Conservation (phyloP, 2,797 vertebrate genomes). For the Chelon auratus region DNA sequence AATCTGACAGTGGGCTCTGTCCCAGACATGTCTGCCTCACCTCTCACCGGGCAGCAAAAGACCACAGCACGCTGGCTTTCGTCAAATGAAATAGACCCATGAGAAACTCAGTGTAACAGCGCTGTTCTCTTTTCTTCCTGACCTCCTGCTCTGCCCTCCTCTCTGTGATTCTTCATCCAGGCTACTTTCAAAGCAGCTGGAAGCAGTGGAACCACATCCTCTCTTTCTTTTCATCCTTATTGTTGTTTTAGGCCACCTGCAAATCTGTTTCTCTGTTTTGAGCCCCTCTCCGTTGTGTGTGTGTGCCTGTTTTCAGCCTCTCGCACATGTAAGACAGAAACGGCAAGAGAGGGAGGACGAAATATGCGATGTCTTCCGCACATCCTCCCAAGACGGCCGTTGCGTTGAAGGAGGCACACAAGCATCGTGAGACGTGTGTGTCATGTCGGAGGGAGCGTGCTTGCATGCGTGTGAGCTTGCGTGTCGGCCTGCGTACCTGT, state of each 20-base stretch:
- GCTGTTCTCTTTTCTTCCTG: slow-evolving; percentile 47
- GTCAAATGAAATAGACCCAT: slow-evolving; percentile 71
- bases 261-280: slow-evolving; percentile 68
- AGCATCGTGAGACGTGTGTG: slow-evolving; percentile 61
- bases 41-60: slow-evolving; percentile 30
- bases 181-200: slow-evolving; percentile 42
- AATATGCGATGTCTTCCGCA: slow-evolving; percentile 80
- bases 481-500: slow-evolving; percentile 54
- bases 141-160: slow-evolving; percentile 22
- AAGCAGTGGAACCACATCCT: slow-evolving; percentile 62
- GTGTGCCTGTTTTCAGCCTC: slow-evolving; percentile 51
- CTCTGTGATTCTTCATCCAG: slow-evolving; percentile 47
- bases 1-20: slow-evolving; percentile 44
- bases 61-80: slow-evolving; percentile 65
- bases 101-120: slow-evolving; percentile 68
- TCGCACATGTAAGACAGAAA: slow-evolving; percentile 63
- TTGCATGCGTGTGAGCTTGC: slow-evolving; percentile 62
- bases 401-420: slow-evolving; percentile 71
- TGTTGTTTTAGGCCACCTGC: slow-evolving; percentile 85
- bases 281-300: slow-evolving; percentile 13
- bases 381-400: slow-evolving; percentile 84
- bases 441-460: slow-evolving; percentile 50
- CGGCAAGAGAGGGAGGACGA: slow-evolving; percentile 66
- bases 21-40: slow-evolving; percentile 56
- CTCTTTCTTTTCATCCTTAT: slow-evolving; percentile 71